Evolutionary conservation across 1,140 invertebrate species (phyloP).

Genomic region (Drosophila jambulina): DNA sequence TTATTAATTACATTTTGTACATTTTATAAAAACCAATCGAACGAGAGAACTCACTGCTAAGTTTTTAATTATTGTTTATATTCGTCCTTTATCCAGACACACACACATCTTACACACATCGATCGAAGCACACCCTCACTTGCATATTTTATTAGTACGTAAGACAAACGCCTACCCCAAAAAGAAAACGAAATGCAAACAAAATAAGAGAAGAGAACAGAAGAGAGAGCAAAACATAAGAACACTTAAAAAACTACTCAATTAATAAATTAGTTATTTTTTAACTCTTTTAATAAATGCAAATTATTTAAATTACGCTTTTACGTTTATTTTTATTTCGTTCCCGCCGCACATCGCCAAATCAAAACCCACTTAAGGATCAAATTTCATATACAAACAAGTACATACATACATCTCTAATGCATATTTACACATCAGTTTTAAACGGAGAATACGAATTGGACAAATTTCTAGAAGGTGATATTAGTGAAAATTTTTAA

Average conservation of each 20-base stretch:
- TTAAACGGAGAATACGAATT: constrained; percentile 63
- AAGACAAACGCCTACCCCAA: constrained; percentile 37
- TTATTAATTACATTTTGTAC: constrained; percentile 81
- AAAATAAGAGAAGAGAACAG: constrained; percentile 6
- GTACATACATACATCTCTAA: constrained; percentile 19
- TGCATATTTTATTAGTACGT: constrained; percentile 48
- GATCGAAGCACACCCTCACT: constrained; percentile 20
- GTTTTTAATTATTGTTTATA: constrained; percentile 81
- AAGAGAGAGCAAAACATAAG: constrained; percentile 32
- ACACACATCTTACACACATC: constrained; percentile 20
- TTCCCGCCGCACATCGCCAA: constrained; percentile 34
- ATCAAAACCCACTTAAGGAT: constrained; percentile 45
- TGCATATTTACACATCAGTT: constrained; percentile 50
- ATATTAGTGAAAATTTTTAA: constrained; percentile 81
- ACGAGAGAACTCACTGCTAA: constrained; percentile 72
- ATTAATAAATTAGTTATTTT: constrained; percentile 73
- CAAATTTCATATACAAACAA: constrained; percentile 50
- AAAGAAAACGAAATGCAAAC: constrained; percentile 6
- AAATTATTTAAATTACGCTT: constrained; percentile 67
- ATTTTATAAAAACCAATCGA: constrained; percentile 71
- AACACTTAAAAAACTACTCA: constrained; percentile 75
- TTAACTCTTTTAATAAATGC: constrained; percentile 69
- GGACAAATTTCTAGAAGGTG: constrained; percentile 78
- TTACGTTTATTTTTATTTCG: constrained; percentile 28
- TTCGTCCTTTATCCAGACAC: constrained; percentile 60